These are phyloP conservation scores for Charina bottae DNA, from an alignment of 2,113 vertebrate species.

Conservation along the genomic window DNA sequence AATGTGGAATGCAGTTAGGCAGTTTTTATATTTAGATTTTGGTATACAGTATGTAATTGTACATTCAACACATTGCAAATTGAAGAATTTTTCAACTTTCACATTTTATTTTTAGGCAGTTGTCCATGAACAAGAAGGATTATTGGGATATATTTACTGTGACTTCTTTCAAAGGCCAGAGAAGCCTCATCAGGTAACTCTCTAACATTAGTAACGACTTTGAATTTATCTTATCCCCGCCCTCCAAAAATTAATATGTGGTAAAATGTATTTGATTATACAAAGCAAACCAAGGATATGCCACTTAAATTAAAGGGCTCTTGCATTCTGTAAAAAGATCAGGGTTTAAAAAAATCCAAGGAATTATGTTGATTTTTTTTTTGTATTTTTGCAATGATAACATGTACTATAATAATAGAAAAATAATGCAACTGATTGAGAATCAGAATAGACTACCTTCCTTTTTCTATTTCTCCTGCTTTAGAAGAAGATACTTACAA, in stretches of 20 bases:
- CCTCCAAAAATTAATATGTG: background rate
- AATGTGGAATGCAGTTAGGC: background rate
- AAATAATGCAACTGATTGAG: background rate
- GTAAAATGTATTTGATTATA: background rate
- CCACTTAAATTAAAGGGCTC: background rate
- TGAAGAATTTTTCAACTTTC: conserved; percentile 8
- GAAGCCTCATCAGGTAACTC: conserved; percentile 92
- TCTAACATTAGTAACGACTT: background rate
- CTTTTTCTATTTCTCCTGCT: background rate
- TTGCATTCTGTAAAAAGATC: background rate
- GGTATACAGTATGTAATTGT: background rate
- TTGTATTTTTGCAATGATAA: background rate
- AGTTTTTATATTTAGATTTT: background rate
- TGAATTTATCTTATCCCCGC: background rate
- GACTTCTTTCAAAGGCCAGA: conserved; percentile 92
- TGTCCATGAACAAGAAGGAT: conserved; percentile 92
- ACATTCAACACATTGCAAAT: background rate
- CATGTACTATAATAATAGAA: background rate
- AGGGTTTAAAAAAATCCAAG: background rate
- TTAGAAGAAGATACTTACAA: conserved; percentile 7
- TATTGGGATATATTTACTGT: conserved; percentile 96
- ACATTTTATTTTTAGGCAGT: conserved; percentile 82
- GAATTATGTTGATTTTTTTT: background rate
- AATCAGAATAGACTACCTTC: background rate
- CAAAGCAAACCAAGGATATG: background rate